Evolutionary conservation across 2,888 invertebrate genomes (phyloP), one percentile per base, ranked within the genome.

Genomic region (Sisyra terminalis): DNA sequence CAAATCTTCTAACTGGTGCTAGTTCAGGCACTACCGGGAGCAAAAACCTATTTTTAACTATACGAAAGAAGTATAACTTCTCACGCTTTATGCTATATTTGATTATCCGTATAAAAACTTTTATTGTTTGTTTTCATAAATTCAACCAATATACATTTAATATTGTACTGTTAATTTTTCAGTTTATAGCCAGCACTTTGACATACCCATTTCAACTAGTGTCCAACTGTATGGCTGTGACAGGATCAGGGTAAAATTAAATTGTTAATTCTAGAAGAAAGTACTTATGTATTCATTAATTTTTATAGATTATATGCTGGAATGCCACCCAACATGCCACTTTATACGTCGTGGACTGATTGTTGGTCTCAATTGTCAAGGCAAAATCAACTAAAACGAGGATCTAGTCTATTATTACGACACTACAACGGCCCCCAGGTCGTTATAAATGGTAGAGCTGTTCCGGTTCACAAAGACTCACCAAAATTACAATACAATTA

Each of bases 181-280:
- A 71, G 73, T 84, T 90, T 59, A 64, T 89, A 41, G 83, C 86
- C 45, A 76, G 83, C 47, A 81, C 87, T 44, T 56, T 89, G 47
- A 82, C 89, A n/a, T 96, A 97, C 63, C 94, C 94, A 14, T 77
- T 93, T 57, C 78, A 82, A 58, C 84, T 96, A 45, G 89, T 93
- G 1, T 82, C 88, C 9, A 86, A 87, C 45, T 86, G 92, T 54
- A 90, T 93, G 86, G 75, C 82, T 45, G 83, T 93, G 8, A 80
- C 79, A 46, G 79, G 86, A 46, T 80, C 79, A 11, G 78, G 76
- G 70, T 75, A 57, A 58, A 57, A 17, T 40, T 45, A 29, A 39
- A 7, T 13, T 29, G 13, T 18, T 3, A 16, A 18, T 17, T 10
- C 10, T 38, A 13, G 5, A 29, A 2, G 29, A 17, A 38, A 37